Percentiles rank a stretch among this genome's conserved stretches.
phyloP scores from a whole-genome alignment of 2,797 vertebrate species.

The Podarcis lilfordi region DNA sequence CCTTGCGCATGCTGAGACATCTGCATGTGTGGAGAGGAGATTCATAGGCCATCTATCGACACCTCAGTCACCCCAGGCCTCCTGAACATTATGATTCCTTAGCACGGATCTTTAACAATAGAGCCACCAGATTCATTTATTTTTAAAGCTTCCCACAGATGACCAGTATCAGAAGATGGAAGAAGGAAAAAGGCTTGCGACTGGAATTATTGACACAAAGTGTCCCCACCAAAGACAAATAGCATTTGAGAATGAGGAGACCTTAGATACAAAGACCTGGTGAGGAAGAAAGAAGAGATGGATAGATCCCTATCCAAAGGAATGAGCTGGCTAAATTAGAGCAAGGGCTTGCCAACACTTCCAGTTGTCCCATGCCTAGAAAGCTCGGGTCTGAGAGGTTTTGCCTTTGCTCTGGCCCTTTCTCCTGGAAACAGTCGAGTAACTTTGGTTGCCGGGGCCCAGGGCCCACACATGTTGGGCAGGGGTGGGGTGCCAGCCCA shows the following conservation, averaged over 20 bases:
- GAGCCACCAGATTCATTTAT: neutral
- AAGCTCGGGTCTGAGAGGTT: too few species aligned
- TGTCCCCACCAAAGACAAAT: constrained; percentile 16
- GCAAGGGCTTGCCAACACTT: neutral
- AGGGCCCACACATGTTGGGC: too few species aligned
- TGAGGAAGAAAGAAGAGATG: neutral
- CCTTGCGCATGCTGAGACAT: neutral
- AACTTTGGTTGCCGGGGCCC: too few species aligned
- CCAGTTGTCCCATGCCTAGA: too few species aligned
- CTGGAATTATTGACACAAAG: constrained; percentile 1
- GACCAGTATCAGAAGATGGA: neutral
- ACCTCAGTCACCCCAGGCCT: too few species aligned
- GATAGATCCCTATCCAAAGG: neutral
- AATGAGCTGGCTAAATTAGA: neutral
- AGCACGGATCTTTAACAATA: neutral
- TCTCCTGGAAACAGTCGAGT: too few species aligned
- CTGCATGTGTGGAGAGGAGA: neutral
- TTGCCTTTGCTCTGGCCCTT: too few species aligned
- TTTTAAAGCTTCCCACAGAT: neutral
- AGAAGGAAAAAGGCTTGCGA: neutral
- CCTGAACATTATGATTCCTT: neutral
- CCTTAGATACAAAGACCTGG: neutral
- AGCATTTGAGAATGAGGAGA: neutral
- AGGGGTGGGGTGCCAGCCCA: too few species aligned
- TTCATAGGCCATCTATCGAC: neutral